phyloP scores from a whole-genome alignment of 2,113 vertebrate species.

The Anolis sagrei region DNA sequence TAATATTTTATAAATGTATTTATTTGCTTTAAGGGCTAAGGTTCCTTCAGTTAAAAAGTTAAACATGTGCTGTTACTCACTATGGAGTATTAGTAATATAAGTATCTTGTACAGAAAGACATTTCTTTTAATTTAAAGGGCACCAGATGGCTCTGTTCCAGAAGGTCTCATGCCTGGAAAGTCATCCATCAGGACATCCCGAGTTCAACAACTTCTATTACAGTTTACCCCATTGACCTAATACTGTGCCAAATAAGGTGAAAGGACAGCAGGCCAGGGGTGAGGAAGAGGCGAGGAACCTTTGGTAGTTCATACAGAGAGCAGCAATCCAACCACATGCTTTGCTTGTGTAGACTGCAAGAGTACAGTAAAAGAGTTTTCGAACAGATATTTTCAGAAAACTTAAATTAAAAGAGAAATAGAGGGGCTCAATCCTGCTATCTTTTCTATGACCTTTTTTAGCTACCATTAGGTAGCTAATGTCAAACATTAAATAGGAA shows the following conservation, averaged over 20 bases:
- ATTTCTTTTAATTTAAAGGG: neutral
- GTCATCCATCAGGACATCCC: constrained; percentile 2
- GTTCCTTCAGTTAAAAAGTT: neutral
- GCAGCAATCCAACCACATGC: constrained; percentile 6
- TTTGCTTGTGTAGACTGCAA: neutral
- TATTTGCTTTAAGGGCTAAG: neutral
- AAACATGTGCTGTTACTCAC: neutral
- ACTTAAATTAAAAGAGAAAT: neutral
- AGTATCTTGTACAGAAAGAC: neutral
- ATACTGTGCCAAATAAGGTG: constrained; percentile 30
- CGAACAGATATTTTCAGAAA: neutral
- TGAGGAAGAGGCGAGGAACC: constrained; percentile 10
- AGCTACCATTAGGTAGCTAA: neutral
- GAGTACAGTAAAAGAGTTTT: neutral
- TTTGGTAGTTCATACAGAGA: neutral
- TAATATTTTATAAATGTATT: neutral
- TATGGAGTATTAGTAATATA: neutral
- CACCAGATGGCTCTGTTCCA: neutral
- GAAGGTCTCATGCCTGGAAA: constrained; percentile 15
- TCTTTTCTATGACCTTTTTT: neutral
- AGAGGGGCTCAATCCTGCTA: neutral
- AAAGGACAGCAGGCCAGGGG: constrained; percentile 20
- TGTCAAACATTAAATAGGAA: neutral
- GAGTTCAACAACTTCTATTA: constrained; percentile 16
- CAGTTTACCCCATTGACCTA: constrained; percentile 22